Percentiles rank a stretch among this genome's conserved stretches.
phyloP scores from a whole-genome alignment of 2,888 invertebrate genomes.

The Pelosia muscerda region DNA sequence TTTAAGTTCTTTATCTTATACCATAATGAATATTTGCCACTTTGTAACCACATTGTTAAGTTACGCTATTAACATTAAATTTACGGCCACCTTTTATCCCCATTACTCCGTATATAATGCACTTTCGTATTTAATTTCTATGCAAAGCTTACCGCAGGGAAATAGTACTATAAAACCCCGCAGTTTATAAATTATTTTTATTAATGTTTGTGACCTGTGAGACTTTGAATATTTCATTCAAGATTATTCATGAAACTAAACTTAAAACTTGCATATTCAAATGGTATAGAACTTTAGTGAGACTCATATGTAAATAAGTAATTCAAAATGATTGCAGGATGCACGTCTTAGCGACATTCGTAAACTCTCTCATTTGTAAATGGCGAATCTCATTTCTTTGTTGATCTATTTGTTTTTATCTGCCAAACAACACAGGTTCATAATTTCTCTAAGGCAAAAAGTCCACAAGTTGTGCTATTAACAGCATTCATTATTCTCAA shows the following conservation, averaged over 20 bases:
- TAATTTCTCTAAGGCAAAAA: not conserved
- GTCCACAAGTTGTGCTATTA: not conserved
- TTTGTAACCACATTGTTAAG: slow-evolving; percentile 5
- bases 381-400: too few relatives aligned
- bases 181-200: not conserved
- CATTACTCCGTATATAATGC: slow-evolving; percentile 36
- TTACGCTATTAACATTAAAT: slow-evolving; percentile 24
- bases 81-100: slow-evolving; percentile 25
- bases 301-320: too few relatives aligned
- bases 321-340: not conserved
- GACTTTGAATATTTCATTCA: not conserved
- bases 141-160: slow-evolving; percentile 35
- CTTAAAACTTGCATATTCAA: too few relatives aligned
- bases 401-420: too few relatives aligned
- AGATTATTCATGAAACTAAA: not conserved
- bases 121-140: slow-evolving; percentile 46
- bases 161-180: slow-evolving; percentile 11
- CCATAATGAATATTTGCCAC: not conserved
- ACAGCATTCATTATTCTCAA: not conserved
- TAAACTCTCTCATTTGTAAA: too few relatives aligned
- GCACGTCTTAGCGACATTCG: not conserved
- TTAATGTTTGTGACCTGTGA: not conserved
- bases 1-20: not conserved
- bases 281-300: too few relatives aligned
- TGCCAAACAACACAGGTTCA: too few relatives aligned